Base-by-base conservation (phyloP, 2,888 invertebrate genomes). In the Drosophila dives region DNA sequence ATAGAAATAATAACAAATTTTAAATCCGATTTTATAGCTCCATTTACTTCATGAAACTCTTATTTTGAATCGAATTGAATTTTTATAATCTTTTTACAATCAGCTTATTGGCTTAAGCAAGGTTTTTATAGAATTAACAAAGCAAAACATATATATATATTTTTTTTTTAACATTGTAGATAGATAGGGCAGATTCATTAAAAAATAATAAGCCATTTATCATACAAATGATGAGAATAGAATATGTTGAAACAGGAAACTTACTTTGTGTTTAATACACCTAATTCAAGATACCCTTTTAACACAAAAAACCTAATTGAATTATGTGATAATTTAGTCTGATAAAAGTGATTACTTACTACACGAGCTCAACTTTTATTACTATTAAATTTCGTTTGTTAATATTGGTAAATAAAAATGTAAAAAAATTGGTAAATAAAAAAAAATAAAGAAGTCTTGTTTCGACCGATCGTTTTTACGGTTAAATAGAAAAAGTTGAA, bases 181-280 rank as follows among this genome's bases (percentile, higher is more conserved):
- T n/a, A 29, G 2, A 17, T 5, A 5, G 20, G 29, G 3, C 4
- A 12, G 23, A 34, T 53, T 40, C 3, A 40, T 8, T 40, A 8
- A 40, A 34, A 40, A 55, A n/a, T 26, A 23, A 26, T 0, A 23
- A 26, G 5, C n/a, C 8, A 55, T 55, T 55, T 29, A 55, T 55
- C 55, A 55, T 38, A n/a, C 7, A 55, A 38, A 12, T 55, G 26
- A 26, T n/a, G 17, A 38, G 36, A 15, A 34, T 5, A 29, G 4
- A 53, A 15, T 20, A 10, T 20, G 17, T 23, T 23, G 17, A 53
- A 34, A 20, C 33, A 23, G 20, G 7, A 7, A 20, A 12, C 7
- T 2, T 20, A 1, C 1, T 1, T n/a, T n/a, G n/a, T n/a, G 0
- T 7, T 12, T 7, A 12, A 7, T 20, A 3, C 12, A 20, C 20